Percentiles rank a stretch among this genome's conserved stretches.
Evolutionary conservation across 2,113 vertebrate genomes (phyloP).

Genomic region (Isichthys henryi): DNA sequence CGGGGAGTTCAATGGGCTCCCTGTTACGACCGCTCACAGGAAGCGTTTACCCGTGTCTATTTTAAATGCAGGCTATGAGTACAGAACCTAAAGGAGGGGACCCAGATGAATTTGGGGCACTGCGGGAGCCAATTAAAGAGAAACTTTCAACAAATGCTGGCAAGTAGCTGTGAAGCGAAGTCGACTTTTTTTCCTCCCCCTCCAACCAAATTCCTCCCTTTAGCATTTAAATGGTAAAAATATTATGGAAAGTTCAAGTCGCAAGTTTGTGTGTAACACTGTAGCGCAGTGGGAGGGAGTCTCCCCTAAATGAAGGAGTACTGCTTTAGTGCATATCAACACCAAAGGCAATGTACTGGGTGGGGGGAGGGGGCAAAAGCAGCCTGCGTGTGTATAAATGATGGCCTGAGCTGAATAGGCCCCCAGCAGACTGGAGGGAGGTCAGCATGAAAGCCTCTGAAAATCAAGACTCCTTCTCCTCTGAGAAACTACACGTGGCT

Average conservation of each 20-base stretch:
- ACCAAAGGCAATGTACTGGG: neutral
- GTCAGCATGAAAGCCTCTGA: neutral
- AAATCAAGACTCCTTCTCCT: neutral
- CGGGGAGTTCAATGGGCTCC: neutral
- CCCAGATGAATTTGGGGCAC: slow-evolving; percentile 9
- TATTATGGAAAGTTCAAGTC: neutral
- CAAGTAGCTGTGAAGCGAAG: neutral
- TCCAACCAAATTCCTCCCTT: neutral
- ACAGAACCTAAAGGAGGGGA: neutral
- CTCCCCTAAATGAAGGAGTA: neutral
- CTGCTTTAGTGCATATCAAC: neutral
- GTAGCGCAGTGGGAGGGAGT: neutral
- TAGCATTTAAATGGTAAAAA: neutral
- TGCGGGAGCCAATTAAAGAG: slow-evolving; percentile 9
- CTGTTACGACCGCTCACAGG: slow-evolving; percentile 16
- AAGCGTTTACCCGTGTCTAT: slow-evolving; percentile 5
- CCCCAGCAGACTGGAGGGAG: neutral
- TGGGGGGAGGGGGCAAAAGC: neutral
- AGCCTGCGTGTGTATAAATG: neutral
- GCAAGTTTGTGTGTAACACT: neutral
- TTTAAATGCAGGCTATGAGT: slow-evolving; percentile 23
- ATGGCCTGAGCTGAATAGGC: neutral
- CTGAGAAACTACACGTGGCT: neutral
- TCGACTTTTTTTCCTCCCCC: neutral
- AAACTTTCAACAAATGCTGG: neutral